phyloP scores from a whole-genome alignment of 2,797 vertebrate genomes.

The Eospalax fontanierii region DNA sequence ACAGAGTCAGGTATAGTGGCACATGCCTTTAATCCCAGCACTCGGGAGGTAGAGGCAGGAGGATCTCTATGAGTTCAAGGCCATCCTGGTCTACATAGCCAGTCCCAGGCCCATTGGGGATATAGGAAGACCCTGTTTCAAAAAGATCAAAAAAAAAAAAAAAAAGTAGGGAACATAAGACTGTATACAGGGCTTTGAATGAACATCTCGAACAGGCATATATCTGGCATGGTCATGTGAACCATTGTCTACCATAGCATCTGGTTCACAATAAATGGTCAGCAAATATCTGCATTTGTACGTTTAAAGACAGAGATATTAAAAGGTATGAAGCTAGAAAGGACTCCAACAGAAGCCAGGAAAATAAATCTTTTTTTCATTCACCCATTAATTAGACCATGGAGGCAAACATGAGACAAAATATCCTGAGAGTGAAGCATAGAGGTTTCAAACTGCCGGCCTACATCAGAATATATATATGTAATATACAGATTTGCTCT shows the following conservation, averaged over 20 bases:
- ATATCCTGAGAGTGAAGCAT: background rate
- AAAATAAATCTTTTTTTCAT: constrained; percentile 22
- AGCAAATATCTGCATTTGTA: constrained; percentile 42
- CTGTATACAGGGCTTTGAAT: background rate
- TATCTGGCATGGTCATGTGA: background rate
- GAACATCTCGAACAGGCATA: constrained; percentile 23
- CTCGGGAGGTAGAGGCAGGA: no score
- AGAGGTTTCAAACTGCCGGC: constrained; percentile 29
- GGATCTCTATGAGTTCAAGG: no score
- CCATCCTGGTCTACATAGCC: no score
- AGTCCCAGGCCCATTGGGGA: no score
- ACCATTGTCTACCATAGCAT: background rate
- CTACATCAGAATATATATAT: constrained; percentile 3
- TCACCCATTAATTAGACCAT: background rate
- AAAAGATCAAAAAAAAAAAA: no score
- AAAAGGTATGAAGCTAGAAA: constrained; percentile 42
- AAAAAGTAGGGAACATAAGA: background rate
- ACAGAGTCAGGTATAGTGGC: no score
- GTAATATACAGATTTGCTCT: constrained; percentile 1
- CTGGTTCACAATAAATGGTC: constrained; percentile 38
- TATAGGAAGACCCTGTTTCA: no score
- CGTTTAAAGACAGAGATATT: background rate
- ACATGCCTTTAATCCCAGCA: no score
- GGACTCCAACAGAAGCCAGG: background rate
- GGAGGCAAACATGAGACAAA: constrained; percentile 34